Evolutionary conservation across 1,140 invertebrate species (phyloP).

Genomic region (Leptinotarsa lineolata): DNA sequence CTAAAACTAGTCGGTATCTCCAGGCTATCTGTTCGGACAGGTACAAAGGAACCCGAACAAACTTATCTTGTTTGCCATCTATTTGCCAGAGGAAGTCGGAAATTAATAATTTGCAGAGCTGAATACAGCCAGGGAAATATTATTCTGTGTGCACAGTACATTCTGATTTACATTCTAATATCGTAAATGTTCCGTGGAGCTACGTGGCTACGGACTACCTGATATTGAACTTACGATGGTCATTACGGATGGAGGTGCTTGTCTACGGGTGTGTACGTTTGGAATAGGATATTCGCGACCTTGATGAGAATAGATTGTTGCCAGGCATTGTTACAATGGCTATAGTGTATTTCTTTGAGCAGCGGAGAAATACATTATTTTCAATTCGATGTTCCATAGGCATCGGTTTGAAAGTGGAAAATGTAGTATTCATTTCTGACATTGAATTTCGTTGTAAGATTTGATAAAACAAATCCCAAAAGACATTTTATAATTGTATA

Average conservation of each 20-base stretch:
- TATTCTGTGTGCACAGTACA: conserved; percentile 24
- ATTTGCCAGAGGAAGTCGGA: conserved; percentile 28
- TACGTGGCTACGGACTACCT: conserved; percentile 10
- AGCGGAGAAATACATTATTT: no score
- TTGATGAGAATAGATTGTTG: neutral
- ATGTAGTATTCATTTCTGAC: no score
- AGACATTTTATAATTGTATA: no score
- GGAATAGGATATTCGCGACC: neutral
- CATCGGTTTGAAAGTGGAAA: no score
- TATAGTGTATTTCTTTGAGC: no score
- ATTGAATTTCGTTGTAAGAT: no score
- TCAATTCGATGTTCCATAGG: no score
- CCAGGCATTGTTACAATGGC: no score
- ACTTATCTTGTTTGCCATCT: conserved; percentile 34
- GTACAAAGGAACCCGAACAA: conserved; percentile 31
- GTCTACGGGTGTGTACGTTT: neutral
- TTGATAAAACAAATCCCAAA: no score
- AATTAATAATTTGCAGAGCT: conserved; percentile 30
- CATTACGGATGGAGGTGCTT: conserved; percentile 16
- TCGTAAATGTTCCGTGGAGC: conserved; percentile 22
- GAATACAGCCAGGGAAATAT: conserved; percentile 23
- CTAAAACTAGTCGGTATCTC: conserved; percentile 9
- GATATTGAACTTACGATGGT: conserved; percentile 16
- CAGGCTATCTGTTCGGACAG: conserved; percentile 20
- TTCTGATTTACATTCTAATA: conserved; percentile 28